These are phyloP conservation scores for Vidua macroura DNA, from an alignment of 2,113 vertebrate species.

Conservation along the genomic window DNA sequence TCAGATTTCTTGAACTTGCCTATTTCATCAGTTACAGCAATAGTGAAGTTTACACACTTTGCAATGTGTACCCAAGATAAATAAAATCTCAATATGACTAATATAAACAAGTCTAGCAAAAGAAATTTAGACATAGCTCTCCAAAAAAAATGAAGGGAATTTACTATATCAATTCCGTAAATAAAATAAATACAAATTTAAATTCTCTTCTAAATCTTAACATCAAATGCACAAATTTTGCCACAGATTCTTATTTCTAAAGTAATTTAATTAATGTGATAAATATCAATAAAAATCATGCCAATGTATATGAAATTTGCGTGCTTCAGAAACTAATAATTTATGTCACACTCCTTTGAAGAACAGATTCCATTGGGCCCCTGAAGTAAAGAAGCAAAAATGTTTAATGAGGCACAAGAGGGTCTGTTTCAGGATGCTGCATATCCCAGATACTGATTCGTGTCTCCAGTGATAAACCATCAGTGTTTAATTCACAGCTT, in stretches of 20 bases:
- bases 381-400: background rate
- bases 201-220: background rate
- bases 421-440: background rate
- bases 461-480: background rate
- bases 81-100: background rate
- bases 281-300: background rate
- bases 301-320: background rate
- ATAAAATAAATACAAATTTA: background rate
- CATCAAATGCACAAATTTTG: background rate
- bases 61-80: background rate
- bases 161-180: background rate
- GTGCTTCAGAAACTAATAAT: background rate
- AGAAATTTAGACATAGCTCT: background rate
- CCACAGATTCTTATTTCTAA: background rate
- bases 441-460: background rate
- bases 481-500: background rate
- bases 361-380: background rate
- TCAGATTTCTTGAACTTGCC: background rate
- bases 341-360: background rate
- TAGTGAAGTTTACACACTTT: background rate
- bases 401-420: background rate
- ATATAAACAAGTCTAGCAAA: background rate
- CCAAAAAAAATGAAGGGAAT: background rate
- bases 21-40: background rate
- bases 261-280: background rate